Evolutionary conservation across 2,113 vertebrate species (phyloP).

Genomic region (Malaclemys terrapin): DNA sequence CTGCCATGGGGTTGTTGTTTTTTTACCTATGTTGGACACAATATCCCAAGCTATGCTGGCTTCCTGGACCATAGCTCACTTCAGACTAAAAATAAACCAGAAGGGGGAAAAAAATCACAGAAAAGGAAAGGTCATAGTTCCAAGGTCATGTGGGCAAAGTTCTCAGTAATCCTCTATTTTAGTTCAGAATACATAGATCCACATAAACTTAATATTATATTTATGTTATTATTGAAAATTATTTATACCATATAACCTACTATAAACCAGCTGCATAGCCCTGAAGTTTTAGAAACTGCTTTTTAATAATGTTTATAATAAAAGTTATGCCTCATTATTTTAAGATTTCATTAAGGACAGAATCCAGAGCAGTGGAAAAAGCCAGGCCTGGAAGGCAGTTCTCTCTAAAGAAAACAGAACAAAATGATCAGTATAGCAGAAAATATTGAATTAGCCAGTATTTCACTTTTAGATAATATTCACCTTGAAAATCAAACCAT

Average conservation of each 20-base stretch:
- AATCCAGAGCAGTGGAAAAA: conserved; percentile 1
- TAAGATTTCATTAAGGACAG: conserved; percentile 12
- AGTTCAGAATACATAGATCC: conserved; percentile 28
- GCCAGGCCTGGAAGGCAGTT: not conserved
- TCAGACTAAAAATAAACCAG: not conserved
- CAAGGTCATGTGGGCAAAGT: not conserved
- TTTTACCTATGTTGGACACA: not conserved
- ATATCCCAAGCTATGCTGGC: not conserved
- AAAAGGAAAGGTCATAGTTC: not conserved
- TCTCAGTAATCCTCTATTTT: conserved; percentile 11
- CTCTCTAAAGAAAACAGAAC: not conserved
- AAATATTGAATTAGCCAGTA: conserved; percentile 24
- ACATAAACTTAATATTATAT: not conserved
- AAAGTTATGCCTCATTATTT: conserved; percentile 4
- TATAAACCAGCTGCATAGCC: conserved; percentile 20
- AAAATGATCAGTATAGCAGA: conserved; percentile 26
- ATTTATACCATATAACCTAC: not conserved
- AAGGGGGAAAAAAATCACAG: not conserved
- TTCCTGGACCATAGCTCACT: not conserved
- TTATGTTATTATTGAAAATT: conserved; percentile 45
- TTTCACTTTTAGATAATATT: conserved; percentile 64
- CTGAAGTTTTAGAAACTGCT: conserved; percentile 25
- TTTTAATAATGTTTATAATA: conserved; percentile 20
- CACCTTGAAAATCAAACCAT: conserved; percentile 64
- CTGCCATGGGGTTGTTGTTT: not conserved